These are phyloP conservation scores for Agapornis canus DNA, from an alignment of 2,797 vertebrate species.

Conservation along the genomic window DNA sequence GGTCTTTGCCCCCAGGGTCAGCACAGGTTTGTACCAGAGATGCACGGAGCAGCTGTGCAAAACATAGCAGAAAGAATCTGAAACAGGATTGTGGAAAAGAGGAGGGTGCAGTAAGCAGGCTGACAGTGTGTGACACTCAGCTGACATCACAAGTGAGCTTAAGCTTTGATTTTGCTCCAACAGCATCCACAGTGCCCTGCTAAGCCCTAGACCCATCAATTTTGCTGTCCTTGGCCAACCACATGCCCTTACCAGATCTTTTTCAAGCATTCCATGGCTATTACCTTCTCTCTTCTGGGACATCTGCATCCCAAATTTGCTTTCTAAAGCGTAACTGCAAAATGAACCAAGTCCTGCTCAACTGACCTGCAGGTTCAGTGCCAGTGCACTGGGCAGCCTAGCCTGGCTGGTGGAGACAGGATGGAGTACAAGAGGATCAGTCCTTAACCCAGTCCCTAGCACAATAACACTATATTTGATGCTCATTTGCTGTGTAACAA, in stretches of 20 bases:
- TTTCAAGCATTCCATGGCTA: background rate
- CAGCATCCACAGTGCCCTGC: background rate
- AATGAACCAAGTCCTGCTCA: background rate
- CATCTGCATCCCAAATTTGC: background rate
- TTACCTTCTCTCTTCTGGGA: background rate
- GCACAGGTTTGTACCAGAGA: background rate
- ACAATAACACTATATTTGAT: background rate
- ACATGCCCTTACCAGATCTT: rapidly evolving
- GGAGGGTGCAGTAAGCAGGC: background rate
- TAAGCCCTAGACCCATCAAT: background rate
- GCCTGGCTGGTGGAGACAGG: too few species aligned
- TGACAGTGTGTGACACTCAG: rapidly evolving
- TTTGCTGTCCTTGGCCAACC: background rate
- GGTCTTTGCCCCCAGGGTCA: rapidly evolving
- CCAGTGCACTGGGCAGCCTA: background rate
- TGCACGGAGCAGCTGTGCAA: rapidly evolving
- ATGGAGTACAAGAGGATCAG: background rate
- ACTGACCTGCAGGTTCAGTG: background rate
- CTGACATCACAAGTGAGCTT: background rate
- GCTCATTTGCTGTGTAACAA: background rate
- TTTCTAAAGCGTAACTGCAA: background rate
- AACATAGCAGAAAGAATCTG: background rate
- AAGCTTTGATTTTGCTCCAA: background rate
- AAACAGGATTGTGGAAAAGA: background rate
- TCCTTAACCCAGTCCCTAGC: background rate